Percentiles rank a stretch among this genome's conserved stretches.
Evolutionary conservation across 2,113 vertebrate genomes (phyloP).

Genomic region (Psephotus haematonotus): DNA sequence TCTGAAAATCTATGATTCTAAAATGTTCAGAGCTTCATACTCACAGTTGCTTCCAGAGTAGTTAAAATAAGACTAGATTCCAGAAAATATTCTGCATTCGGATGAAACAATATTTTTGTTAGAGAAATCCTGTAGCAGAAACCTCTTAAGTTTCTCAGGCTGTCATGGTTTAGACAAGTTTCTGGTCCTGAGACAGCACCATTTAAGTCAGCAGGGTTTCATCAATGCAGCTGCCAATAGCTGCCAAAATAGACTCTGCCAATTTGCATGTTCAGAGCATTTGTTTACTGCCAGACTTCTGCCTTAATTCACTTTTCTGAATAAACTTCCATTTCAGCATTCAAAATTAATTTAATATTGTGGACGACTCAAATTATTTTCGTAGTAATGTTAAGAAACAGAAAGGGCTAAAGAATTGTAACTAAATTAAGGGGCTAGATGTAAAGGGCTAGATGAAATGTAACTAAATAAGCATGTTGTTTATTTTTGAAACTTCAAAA

Average conservation of each 20-base stretch:
- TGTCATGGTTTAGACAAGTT: neutral
- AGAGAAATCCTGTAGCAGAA: neutral
- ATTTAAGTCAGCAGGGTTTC: neutral
- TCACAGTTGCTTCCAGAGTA: neutral
- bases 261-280: neutral
- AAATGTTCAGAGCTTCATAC: neutral
- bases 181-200: neutral
- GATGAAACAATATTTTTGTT: neutral
- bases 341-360: conserved; percentile 3
- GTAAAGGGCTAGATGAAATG: neutral
- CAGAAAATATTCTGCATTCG: neutral
- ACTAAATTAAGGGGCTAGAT: no score
- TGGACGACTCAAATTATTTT: neutral
- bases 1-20: neutral
- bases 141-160: neutral
- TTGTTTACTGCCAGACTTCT: neutral
- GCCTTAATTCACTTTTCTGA: conserved; percentile 22
- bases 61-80: neutral
- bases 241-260: neutral
- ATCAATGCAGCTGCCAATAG: neutral
- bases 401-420: neutral
- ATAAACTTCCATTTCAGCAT: conserved; percentile 11
- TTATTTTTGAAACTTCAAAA: neutral
- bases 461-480: neutral
- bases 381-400: neutral